Base-by-base conservation (phyloP, 2,797 vertebrate genomes). In the Danio choprae region DNA sequence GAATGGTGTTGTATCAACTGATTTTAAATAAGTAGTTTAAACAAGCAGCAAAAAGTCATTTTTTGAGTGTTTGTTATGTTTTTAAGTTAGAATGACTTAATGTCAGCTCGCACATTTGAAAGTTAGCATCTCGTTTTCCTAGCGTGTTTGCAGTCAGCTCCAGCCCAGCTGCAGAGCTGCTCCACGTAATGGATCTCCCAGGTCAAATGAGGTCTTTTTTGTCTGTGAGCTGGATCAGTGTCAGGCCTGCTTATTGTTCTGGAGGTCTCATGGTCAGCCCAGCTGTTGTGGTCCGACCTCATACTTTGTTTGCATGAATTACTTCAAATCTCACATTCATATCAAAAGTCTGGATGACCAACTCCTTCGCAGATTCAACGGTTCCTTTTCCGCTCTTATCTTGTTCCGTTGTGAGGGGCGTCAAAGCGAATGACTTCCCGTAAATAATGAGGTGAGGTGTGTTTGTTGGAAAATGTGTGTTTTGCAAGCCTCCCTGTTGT, bases 201-300 rank as follows among this genome's bases (percentile, higher is more conserved):
- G 83, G 70, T 79, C 64, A 75, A 62, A 82, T 71, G 72, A 56
- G 58, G 64, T 60, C 43, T 79, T 82, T 64, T 41, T 65, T 29
- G n/a, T 29, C 29, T 55, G 75, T 77, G 53, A 70, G 77, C 64
- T 74, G 58, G 53, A 76, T 59, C 41, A 6, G 43, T 74, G 62
- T 64, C 70, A 80, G 60, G 43, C 51, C 46, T 50, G 51, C 78
- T 70, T 29, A 63, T 80, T 69, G 62, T 62, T 74, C 74, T 77
- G 69, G 55, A 76, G 77, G 63, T 80, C 77, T 60, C 59, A n/a
- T 59, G 59, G 51, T 60, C 72, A 56, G 59, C 51, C 63, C 72
- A 70, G 72, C 81, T 69, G 77, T 70, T 29, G 65, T 46, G 36
- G 53, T 29, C n/a, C 65, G 53, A 44, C 81, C 64, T 44, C n/a